These are phyloP conservation scores for Bombus vancouverensis DNA, from an alignment of 1,140 invertebrate genomes.

Conservation along the genomic window DNA sequence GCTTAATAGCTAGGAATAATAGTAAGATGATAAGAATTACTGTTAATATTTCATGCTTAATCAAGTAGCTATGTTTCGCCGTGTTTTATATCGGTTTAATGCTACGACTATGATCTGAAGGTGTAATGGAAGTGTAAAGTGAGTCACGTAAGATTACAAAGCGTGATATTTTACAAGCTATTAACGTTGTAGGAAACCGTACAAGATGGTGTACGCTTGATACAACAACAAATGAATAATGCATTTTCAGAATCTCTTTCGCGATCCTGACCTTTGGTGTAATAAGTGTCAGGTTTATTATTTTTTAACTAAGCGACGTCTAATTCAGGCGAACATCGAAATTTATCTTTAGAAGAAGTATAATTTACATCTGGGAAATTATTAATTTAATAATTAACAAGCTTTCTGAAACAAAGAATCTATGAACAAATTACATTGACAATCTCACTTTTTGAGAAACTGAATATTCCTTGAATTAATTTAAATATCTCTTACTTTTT, in stretches of 20 bases:
- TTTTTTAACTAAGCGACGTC: neutral
- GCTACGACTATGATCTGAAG: no score
- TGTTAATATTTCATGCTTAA: neutral
- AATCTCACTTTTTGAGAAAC: no score
- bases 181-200: neutral
- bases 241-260: neutral
- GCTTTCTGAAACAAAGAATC: no score
- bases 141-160: slow-evolving; percentile 9
- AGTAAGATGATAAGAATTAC: no score
- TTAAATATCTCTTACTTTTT: no score
- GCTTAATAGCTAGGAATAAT: neutral
- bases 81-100: neutral
- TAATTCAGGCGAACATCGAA: neutral
- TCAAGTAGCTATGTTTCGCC: neutral
- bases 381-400: no score
- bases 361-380: no score
- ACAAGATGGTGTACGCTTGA: neutral
- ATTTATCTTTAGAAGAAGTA: no score
- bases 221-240: slow-evolving; percentile 17
- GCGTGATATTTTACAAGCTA: neutral
- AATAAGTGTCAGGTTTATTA: neutral
- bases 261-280: slow-evolving; percentile 9
- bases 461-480: no score
- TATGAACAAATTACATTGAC: no score
- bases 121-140: no score